These are phyloP conservation scores for Pygathrix nemaeus DNA, from an alignment of 2,113 vertebrate species.

Conservation along the genomic window DNA sequence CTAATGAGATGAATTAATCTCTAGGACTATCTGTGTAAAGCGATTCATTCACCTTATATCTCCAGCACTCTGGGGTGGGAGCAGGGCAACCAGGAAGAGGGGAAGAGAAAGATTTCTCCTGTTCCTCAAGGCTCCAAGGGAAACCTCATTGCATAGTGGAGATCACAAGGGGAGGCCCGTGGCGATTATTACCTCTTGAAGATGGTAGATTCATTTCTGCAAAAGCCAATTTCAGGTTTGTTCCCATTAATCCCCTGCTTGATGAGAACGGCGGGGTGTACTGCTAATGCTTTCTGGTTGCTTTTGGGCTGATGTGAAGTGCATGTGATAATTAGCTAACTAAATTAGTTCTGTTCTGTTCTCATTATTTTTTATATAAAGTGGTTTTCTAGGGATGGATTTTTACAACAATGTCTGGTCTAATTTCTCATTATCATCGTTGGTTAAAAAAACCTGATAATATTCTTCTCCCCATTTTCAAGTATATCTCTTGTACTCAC, in stretches of 20 bases:
- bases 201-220: slow-evolving; percentile 67
- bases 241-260: slow-evolving; percentile 73
- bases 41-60: not conserved
- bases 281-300: slow-evolving; percentile 79
- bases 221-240: slow-evolving; percentile 60
- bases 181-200: slow-evolving; percentile 38
- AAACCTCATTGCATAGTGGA: not conserved
- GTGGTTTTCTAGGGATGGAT: slow-evolving; percentile 47
- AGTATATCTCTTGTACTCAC: not conserved
- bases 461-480: slow-evolving; percentile 68
- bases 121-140: not conserved
- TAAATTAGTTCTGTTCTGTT: slow-evolving; percentile 79
- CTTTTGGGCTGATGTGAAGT: slow-evolving; percentile 76
- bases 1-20: not conserved
- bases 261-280: slow-evolving; percentile 72
- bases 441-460: slow-evolving; percentile 51
- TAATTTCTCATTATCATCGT: slow-evolving; percentile 77
- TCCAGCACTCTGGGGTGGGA: not conserved
- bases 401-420: slow-evolving; percentile 67
- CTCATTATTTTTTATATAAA: slow-evolving; percentile 78
- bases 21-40: not conserved
- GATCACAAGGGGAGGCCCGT: not conserved
- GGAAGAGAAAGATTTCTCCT: not conserved
- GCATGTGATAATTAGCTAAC: slow-evolving; percentile 82
- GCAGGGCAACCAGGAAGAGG: not conserved